Base-by-base conservation (phyloP, 2,888 invertebrate species). In the Gortyna flavago region DNA sequence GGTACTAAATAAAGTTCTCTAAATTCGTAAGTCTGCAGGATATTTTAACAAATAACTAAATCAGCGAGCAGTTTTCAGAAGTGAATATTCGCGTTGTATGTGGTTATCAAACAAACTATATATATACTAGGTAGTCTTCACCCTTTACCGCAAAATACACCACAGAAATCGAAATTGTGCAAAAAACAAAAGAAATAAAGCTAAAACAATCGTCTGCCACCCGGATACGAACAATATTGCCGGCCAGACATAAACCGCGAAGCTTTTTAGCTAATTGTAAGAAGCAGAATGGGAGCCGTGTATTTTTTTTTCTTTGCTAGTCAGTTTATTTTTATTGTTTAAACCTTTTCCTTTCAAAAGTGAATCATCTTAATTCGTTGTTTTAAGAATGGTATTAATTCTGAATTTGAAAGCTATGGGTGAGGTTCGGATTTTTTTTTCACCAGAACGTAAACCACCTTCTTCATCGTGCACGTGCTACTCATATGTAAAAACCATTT, bases 231-330 rank as follows among this genome's bases (percentile, higher is more conserved):
- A 80, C 71, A 77, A 75, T 75, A 73, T 79, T 66, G 51, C 59
- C 51, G 65, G 65, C 80, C 74, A 71, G 64, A 74, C 77, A 74
- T 76, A 86, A 82, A 75, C 66, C 72, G 25, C 69, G 32, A 85
- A 80, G 79, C 87, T 86, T 83, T 86, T 87, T 87, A 87, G 72
- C 81, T 87, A 87, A 87, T 87, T 87, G 79, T 81, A 64, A 75
- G 70, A 77, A 66, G 77, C 62, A 29, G 77, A 77, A 82, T 72
- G 41, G 66, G 68, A 81, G 38, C 48, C 57, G 62, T 76, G 57
- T 77, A 38, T 81, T 85, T 82, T 48, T 48, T 85, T 84, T 69
- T 25, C 72, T 72, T 77, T 75, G 65, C 72, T 71, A 21, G 25
- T 64, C 68, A 13, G 51, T 66, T 81, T 62, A 18, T 72, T 77